These are phyloP conservation scores for Eupithecia subfuscata DNA, from an alignment of 2,888 invertebrate genomes.

Conservation along the genomic window DNA sequence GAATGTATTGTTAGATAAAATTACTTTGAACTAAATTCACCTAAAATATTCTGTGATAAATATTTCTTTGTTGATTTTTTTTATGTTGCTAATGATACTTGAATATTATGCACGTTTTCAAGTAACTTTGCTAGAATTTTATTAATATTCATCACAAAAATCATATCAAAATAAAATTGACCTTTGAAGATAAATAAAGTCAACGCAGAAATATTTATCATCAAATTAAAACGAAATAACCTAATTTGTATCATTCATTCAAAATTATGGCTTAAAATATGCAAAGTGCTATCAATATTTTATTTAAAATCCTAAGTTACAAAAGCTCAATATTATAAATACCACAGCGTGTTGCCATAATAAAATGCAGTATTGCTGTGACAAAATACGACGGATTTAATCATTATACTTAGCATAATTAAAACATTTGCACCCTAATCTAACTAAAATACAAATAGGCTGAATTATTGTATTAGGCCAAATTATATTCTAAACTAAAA, in stretches of 20 bases:
- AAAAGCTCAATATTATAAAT: constrained; percentile 66
- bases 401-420: constrained; percentile 18
- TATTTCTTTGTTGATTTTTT: neutral
- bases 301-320: constrained; percentile 39
- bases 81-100: neutral
- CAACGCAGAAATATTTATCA: constrained; percentile 31
- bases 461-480: constrained; percentile 30
- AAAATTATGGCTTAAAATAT: constrained; percentile 49
- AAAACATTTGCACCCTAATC: constrained; percentile 18
- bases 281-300: constrained; percentile 50
- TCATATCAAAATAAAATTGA: neutral
- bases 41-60: constrained; percentile 38
- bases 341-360: constrained; percentile 57
- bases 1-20: constrained; percentile 56
- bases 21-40: constrained; percentile 38
- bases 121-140: neutral
- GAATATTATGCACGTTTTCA: neutral
- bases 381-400: constrained; percentile 58
- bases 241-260: constrained; percentile 67
- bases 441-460: constrained; percentile 17
- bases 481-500: constrained; percentile 15
- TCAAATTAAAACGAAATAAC: constrained; percentile 49
- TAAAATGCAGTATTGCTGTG: constrained; percentile 43
- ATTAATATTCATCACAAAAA: neutral
- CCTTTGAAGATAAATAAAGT: neutral